These are phyloP conservation scores for Crotalus viridis DNA, from an alignment of 2,113 vertebrate genomes.

Conservation along the genomic window DNA sequence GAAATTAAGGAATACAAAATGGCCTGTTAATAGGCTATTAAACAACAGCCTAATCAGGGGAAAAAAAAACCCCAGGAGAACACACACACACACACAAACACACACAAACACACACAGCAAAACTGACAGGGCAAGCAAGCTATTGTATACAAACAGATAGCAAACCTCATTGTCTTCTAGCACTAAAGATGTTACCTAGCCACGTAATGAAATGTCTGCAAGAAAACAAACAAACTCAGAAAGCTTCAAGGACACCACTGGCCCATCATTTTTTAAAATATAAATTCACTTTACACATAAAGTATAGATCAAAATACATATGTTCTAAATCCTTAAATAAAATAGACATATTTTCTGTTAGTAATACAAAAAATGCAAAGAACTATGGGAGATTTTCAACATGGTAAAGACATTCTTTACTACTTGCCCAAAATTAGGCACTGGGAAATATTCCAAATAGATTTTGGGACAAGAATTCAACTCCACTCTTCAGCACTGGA, in stretches of 20 bases:
- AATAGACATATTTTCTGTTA: not conserved
- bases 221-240: not conserved
- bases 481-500: not conserved
- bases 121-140: not conserved
- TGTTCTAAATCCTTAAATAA: not conserved
- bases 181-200: not conserved
- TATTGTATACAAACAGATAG: not conserved
- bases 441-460: not conserved
- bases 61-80: not conserved
- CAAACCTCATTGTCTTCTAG: not conserved
- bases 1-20: not conserved
- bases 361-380: not conserved
- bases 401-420: not conserved
- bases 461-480: not conserved
- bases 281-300: not conserved
- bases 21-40: not conserved
- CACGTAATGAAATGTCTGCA: not conserved
- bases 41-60: not conserved
- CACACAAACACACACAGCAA: not conserved
- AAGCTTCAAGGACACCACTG: not conserved
- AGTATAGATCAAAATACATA: not conserved
- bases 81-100: not conserved
- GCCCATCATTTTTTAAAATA: not conserved
- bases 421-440: not conserved
- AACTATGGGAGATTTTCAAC: not conserved